Base-by-base conservation (phyloP, 1,140 invertebrate genomes). In the Carcinoscorpius rotundicauda region DNA sequence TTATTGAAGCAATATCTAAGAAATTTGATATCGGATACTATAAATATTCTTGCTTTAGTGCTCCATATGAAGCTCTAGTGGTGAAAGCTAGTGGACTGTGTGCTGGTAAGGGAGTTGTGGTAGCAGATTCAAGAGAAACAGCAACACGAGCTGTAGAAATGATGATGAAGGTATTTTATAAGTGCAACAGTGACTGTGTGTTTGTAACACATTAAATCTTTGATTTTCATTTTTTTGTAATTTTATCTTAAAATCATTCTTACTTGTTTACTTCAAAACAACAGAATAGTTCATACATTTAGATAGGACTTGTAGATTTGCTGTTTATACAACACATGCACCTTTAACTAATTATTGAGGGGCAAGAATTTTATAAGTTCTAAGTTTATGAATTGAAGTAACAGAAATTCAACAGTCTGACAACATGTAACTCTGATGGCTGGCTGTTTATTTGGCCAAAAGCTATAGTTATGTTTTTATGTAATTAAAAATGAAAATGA, bases 71-170 rank as follows among this genome's bases (percentile, higher is more conserved):
- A 63, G 88, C 90, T 1, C 77, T 93, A 64, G 96, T 98, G 2
- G 86, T 98, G 0, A 98, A 98, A 79, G 95, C 94, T 4, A 86
- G 87, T 71, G 96, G 96, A 3, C 78, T 98, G 63, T 94, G 95
- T 29, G 93, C 91, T 6, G 96, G 96, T 4, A 98, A 98, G 80
- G 96, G 96, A 8, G 95, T 98, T 4, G 83, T 97, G 29, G 89
- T 98, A 6, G 88, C 91, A 0, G 73, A 81, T 49, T 82, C 81
- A 72, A 83, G 80, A 66, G 77, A 84, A 6, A 89, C 95, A 76
- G 94, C 94, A 29, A 87, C 85, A 72, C 72, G 81, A 60, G 88
- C 91, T 5, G 87, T 94, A 1, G 86, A 89, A 69, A 83, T 86
- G 61, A 91, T 96, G 66, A 76, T 94, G 55, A 52, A 85, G 72